Evolutionary conservation across 2,797 vertebrate species (phyloP).

Genomic region (Muscicapa striata): DNA sequence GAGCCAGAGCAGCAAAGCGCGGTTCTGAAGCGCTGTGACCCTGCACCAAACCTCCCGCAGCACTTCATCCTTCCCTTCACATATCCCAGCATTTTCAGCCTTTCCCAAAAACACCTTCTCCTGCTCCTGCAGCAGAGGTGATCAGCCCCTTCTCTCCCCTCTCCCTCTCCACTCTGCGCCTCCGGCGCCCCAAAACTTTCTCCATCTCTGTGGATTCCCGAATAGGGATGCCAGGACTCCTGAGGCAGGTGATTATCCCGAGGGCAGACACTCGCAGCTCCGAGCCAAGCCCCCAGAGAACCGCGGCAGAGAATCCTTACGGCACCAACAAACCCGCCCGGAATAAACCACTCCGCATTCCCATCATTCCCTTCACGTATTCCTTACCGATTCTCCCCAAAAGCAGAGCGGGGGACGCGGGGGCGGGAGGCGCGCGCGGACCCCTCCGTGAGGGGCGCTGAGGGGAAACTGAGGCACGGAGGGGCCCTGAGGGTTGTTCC

Average conservation of each 20-base stretch:
- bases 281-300: not conserved
- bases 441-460: not conserved
- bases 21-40: accelerated
- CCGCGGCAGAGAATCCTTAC: accelerated
- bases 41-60: accelerated
- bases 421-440: not conserved
- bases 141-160: too few relatives aligned
- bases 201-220: accelerated
- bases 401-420: accelerated
- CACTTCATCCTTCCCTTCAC: accelerated
- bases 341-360: accelerated
- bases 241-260: not conserved
- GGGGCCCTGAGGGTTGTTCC: accelerated
- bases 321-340: accelerated
- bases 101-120: not conserved
- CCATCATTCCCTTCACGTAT: accelerated
- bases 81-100: accelerated
- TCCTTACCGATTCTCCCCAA: accelerated
- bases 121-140: not conserved
- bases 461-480: not conserved
- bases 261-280: not conserved
- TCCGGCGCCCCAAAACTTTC: not conserved
- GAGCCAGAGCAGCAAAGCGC: not conserved
- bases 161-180: accelerated
- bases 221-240: not conserved